phyloP scores from a whole-genome alignment of 2,888 invertebrate species.

The Perdita meconis region DNA sequence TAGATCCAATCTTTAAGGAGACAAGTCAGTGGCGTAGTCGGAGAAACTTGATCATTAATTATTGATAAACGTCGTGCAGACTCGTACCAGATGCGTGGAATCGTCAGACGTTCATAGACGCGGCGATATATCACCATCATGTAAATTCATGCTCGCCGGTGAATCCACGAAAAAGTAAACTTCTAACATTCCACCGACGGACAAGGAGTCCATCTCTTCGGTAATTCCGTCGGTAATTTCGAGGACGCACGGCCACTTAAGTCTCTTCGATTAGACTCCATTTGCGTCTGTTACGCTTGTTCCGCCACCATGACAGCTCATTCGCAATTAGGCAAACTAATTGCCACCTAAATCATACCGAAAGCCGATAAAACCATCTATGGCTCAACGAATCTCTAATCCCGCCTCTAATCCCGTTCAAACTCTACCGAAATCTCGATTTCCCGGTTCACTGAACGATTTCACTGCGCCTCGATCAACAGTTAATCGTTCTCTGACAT shows the following conservation, averaged over 20 bases:
- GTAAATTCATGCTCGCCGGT: background rate
- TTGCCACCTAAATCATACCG: background rate
- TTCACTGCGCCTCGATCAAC: background rate
- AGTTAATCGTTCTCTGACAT: background rate
- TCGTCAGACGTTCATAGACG: background rate
- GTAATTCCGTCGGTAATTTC: background rate
- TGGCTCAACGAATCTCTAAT: background rate
- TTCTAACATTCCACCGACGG: background rate
- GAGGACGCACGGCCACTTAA: background rate
- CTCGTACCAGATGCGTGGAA: background rate
- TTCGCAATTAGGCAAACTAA: background rate
- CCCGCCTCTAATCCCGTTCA: background rate
- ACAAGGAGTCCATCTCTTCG: background rate
- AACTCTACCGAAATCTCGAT: background rate
- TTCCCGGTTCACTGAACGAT: background rate
- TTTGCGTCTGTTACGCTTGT: slow-evolving; percentile 7
- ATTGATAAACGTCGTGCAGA: background rate
- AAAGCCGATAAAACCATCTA: background rate
- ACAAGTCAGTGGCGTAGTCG: background rate
- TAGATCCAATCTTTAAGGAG: background rate
- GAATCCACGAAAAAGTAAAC: slow-evolving; percentile 1
- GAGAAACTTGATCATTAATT: slow-evolving; percentile 2
- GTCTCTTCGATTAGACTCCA: background rate
- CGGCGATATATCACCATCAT: background rate
- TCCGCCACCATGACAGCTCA: background rate